These are phyloP conservation scores for Nixonia krombeini DNA, from an alignment of 1,140 invertebrate genomes.

Conservation along the genomic window DNA sequence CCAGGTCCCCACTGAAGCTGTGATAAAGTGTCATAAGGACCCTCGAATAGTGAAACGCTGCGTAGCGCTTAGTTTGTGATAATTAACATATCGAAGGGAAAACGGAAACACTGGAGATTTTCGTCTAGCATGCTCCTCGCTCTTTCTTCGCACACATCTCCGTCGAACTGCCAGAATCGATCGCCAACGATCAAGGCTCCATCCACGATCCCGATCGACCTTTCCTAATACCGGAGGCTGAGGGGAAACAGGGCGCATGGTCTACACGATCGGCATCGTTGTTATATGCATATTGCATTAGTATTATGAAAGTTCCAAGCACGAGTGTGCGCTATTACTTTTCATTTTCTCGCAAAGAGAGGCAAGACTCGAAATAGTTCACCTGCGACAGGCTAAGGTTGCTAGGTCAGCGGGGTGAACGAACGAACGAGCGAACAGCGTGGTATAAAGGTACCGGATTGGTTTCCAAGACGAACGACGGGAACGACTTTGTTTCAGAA, in stretches of 20 bases:
- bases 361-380: background rate
- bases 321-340: too few species aligned
- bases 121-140: conserved; percentile 9
- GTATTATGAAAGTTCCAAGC: too few species aligned
- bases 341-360: background rate
- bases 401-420: too few species aligned
- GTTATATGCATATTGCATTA: too few species aligned
- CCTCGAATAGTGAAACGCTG: conserved; percentile 2
- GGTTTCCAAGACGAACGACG: background rate
- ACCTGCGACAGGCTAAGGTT: too few species aligned
- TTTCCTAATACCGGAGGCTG: background rate
- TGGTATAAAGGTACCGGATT: too few species aligned
- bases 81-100: conserved; percentile 22
- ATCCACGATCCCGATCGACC: too few species aligned
- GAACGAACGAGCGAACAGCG: too few species aligned
- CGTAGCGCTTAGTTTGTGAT: conserved; percentile 8
- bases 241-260: background rate
- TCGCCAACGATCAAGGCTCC: too few species aligned
- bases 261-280: too few species aligned
- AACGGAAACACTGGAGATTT: background rate
- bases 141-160: background rate
- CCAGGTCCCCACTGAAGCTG: conserved; percentile 14
- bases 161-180: background rate
- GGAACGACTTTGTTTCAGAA: background rate
- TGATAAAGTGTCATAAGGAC: conserved; percentile 23